A percentile compares a stretch with the other conserved stretches of the same genome.
Evolutionary conservation across 2,888 invertebrate genomes (phyloP).

Genomic region (Lacanobia wlatinum): DNA sequence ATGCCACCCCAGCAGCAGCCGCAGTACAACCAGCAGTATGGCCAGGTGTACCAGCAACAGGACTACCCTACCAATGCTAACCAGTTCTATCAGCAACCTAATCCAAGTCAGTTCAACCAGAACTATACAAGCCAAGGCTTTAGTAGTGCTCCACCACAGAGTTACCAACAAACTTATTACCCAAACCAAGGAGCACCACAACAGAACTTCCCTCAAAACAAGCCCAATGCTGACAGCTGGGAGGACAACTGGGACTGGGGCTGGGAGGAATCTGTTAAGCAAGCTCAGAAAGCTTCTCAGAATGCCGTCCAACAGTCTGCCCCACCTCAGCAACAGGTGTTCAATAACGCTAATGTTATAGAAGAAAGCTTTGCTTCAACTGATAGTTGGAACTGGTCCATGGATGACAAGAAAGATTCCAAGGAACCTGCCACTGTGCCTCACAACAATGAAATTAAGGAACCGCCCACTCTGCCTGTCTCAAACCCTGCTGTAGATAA

Average conservation of each 20-base stretch:
- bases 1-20: conserved; percentile 71
- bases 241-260: conserved; percentile 91
- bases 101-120: conserved; percentile 79
- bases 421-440: conserved; percentile 63
- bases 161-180: conserved; percentile 80
- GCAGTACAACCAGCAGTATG: conserved; percentile 86
- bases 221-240: conserved; percentile 81
- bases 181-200: conserved; percentile 76
- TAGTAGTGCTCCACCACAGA: conserved; percentile 72
- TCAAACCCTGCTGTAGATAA: conserved; percentile 69
- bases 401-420: conserved; percentile 85
- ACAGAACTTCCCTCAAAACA: conserved; percentile 72
- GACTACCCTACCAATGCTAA: conserved; percentile 80
- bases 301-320: conserved; percentile 58
- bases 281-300: conserved; percentile 76
- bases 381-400: conserved; percentile 92
- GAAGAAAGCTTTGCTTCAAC: conserved; percentile 91
- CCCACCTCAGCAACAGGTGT: conserved; percentile 68
- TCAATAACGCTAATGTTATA: conserved; percentile 87
- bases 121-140: conserved; percentile 78
- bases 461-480: conserved; percentile 60
- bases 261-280: conserved; percentile 90
- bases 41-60: conserved; percentile 81
- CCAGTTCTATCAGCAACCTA: conserved; percentile 75
- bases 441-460: conserved; percentile 63